Evolutionary conservation across 2,888 invertebrate species (phyloP), one percentile per base, ranked within the genome.

Genomic region (Chironomus tentans): DNA sequence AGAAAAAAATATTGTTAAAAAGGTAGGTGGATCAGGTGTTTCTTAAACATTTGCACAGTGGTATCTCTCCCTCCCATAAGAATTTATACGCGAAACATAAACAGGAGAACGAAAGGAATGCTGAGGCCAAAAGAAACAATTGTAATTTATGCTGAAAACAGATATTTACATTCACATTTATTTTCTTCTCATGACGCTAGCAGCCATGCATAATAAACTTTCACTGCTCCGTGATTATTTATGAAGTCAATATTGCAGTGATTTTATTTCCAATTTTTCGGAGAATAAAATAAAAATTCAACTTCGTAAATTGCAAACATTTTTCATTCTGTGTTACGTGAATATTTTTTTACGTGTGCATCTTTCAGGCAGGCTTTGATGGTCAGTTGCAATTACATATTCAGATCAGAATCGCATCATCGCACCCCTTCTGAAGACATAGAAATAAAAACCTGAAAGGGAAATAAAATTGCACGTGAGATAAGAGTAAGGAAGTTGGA

Each of bases 181-280:
- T 70, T 70, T 46, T 47, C 13, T 61, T 50, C 22, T 13, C 22
- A 15, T 56, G 56, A 56, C 56, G 56, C 10, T 38, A 38, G 56
- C 56, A 56, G 15, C 13, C 70, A 28, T 72, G 72, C 72, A 72
- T 24, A 72, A 15, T 18, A 28, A 72, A 56, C 22, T 71, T 47
- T 46, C 22, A 46, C 18, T 22, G 48, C 72, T 56, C 62, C 24
- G 56, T 61, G 56, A 72, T 72, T 72, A 72, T 72, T 72, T 72
- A 72, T 72, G 72, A 28, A 72, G 56, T 72, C 62, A 56, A 46
- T 61, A 56, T 12, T 72, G 72, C 72, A 72, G 72, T 72, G 72
- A 72, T 72, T 72, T 72, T 61, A 13, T 28, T 18, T 22, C 48
- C 13, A 22, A 38, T 24, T 24, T 21, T 21, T 12, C 7, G 2